Evolutionary conservation across 2,888 invertebrate genomes (phyloP).

Genomic region (Andrena trimmerana): DNA sequence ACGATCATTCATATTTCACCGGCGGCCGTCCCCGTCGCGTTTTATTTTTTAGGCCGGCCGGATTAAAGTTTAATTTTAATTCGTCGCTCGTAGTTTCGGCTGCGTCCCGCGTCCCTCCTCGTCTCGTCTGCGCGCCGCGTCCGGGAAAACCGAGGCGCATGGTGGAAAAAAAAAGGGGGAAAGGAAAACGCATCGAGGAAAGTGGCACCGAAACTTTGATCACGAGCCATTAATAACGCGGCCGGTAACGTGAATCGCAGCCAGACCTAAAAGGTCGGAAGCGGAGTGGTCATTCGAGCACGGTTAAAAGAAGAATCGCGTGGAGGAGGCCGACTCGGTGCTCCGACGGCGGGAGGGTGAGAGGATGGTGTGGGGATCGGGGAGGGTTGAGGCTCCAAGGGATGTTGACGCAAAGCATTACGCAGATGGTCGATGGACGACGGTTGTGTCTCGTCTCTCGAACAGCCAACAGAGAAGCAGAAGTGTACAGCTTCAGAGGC

Average conservation of each 20-base stretch:
- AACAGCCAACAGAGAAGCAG: conserved; percentile 62
- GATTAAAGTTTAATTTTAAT: conserved; percentile 44
- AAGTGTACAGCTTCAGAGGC: conserved; percentile 69
- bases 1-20: conserved; percentile 38
- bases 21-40: not conserved
- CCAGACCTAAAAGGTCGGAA: conserved; percentile 39
- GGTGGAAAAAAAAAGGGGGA: not conserved
- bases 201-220: conserved; percentile 45
- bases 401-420: conserved; percentile 80
- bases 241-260: conserved; percentile 2
- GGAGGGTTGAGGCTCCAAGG: conserved; percentile 32
- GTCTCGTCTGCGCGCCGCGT: not conserved
- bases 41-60: conserved; percentile 1
- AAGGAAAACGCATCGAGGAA: not conserved
- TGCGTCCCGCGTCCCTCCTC: not conserved
- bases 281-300: conserved; percentile 59
- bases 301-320: conserved; percentile 48
- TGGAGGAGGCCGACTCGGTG: conserved; percentile 19
- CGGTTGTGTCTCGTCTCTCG: conserved; percentile 66
- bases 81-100: conserved; percentile 1
- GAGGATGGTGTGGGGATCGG: not conserved
- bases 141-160: not conserved
- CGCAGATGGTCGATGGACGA: conserved; percentile 74
- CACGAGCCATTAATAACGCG: conserved; percentile 52
- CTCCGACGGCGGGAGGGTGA: conserved; percentile 4